A percentile compares a stretch with the other conserved stretches of the same genome.
phyloP scores from a whole-genome alignment of 2,113 vertebrate species.

The Scopus umbretta region DNA sequence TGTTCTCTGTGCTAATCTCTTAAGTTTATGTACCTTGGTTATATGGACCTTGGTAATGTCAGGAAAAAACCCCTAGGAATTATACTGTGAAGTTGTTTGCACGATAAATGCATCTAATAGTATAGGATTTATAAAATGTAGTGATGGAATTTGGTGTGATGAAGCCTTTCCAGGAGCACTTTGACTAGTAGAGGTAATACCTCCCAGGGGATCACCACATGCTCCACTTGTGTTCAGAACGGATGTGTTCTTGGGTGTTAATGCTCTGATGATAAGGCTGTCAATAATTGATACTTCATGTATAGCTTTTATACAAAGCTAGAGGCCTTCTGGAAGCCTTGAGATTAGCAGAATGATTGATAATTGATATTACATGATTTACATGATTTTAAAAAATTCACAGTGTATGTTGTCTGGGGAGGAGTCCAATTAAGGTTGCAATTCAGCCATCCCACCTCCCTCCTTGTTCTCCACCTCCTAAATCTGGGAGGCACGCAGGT shows the following conservation, averaged over 20 bases:
- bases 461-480: constrained; percentile 16
- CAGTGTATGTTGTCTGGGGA: not conserved
- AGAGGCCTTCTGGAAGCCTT: constrained; percentile 3
- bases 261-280: not conserved
- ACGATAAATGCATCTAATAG: not conserved
- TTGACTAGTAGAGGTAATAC: not conserved
- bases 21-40: not conserved
- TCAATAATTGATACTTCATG: not conserved
- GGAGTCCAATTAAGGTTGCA: constrained; percentile 21
- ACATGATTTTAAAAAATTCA: constrained; percentile 14
- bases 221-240: not conserved
- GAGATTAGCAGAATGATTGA: constrained; percentile 32
- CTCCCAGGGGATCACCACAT: not conserved
- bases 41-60: not conserved
- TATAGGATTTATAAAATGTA: not conserved
- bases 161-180: not conserved
- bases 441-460: not conserved
- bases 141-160: not conserved
- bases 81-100: not conserved
- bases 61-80: not conserved
- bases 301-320: not conserved
- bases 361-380: constrained; percentile 18
- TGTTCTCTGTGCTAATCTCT: not conserved
- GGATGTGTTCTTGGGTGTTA: not conserved
- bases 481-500: constrained; percentile 2